Evolutionary conservation across 2,888 invertebrate species (phyloP), one percentile per base, ranked within the genome.

Genomic region (Mythimna lalbum): DNA sequence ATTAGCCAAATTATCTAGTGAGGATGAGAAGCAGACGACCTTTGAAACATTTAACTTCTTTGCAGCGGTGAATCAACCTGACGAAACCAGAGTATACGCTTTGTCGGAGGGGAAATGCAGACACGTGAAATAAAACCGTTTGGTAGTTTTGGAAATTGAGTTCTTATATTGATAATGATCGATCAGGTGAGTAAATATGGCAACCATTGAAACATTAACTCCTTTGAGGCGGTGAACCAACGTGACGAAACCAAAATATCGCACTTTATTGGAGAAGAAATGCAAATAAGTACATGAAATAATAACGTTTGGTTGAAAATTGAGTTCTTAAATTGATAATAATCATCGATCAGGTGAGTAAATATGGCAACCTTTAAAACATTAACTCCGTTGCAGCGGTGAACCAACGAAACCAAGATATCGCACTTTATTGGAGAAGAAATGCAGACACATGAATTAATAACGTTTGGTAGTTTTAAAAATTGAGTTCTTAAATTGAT

Each of bases 1-100:
- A 89, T 88, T 88, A 88, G 84, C 83, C 87, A 84, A 90, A 92
- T 90, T 89, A 90, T 86, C 82, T 87, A 85, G 84, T 84, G 76
- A 81, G 80, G 83, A 83, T 86, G 85, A 79, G 82, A 87, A 65
- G 76, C 85, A 86, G 80, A 80, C 82, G 72, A 75, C 74, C 75
- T 82, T 76, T 78, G 76, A 43, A 63, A 31, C 55, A 56, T 71
- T n/a, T 68, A 53, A 69, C 71, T 71, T 73, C 49, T 76, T 62
- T 62, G 36, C 63, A 70, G 67, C 63, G 61, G 57, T 70, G 66
- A 64, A 59, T 69, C 57, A 72, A 65, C 72, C 49, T 67, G 4
- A 27, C 27, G 27, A 27, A 27, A 3, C 27, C 27, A 27, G 27
- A 27, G 27, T 27, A 27, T 27, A 23, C 31, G 52, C 39, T 62